Conservation (phyloP, 2,888 invertebrate species). For the Pteria penguin region DNA sequence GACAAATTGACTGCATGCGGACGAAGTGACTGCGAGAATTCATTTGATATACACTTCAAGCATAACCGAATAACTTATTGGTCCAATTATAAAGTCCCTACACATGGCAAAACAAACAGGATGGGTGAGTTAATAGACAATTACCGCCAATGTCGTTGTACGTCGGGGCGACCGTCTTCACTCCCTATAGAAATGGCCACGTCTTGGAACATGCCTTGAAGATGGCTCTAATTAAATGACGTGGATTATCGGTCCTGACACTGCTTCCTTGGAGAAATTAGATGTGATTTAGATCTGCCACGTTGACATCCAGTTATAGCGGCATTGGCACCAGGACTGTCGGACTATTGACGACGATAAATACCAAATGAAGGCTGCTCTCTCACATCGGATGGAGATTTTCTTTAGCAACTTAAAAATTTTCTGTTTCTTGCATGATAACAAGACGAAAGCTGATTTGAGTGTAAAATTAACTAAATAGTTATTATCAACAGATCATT, state of each 20-base stretch:
- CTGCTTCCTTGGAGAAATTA: neutral
- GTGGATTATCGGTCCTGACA: neutral
- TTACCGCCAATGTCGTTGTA: neutral
- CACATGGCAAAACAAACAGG: neutral
- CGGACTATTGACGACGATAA: too few species aligned
- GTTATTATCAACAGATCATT: too few species aligned
- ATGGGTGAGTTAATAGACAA: neutral
- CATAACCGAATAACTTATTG: neutral
- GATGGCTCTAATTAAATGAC: neutral
- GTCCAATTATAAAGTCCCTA: neutral
- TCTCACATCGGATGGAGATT: too few species aligned
- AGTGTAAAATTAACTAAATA: too few species aligned
- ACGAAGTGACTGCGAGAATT: neutral
- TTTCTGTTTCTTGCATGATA: too few species aligned
- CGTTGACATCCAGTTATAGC: too few species aligned
- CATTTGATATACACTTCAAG: neutral
- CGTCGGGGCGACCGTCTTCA: neutral
- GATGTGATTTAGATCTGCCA: neutral
- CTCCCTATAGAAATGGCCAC: neutral
- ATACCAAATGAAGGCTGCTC: too few species aligned
- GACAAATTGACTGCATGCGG: neutral
- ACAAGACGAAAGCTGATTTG: too few species aligned
- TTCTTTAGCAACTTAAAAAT: too few species aligned
- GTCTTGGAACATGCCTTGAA: neutral
- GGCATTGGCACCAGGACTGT: too few species aligned